Base-by-base conservation (phyloP, 2,113 vertebrate genomes). In the Notothenia rossii region DNA sequence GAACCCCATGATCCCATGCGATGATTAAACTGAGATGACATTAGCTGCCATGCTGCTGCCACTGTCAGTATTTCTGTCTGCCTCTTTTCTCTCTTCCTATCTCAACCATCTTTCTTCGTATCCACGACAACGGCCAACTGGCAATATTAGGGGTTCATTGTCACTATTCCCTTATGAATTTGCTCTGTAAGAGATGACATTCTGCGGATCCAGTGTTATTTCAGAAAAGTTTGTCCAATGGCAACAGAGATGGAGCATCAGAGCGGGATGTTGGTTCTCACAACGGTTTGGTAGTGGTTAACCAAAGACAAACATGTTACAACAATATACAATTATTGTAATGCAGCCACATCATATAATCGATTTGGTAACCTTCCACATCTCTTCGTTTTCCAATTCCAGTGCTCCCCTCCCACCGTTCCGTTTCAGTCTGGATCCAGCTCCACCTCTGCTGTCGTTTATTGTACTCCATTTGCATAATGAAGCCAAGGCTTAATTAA, bases 11-110 rank as follows among this genome's bases (percentile, higher is more conserved):
- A 94, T 94, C 93, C 93, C 86, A 82, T 82, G 89, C 85, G 72
- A 94, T 94, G 93, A 94, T 94, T 94, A 94, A 94, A 94, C 93
- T 88, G 86, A 91, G 91, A 94, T 94, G 93, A 93, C 91, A 91
- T 93, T 94, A 92, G 93, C 91, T 91, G 88, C 90, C 86, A 89
- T 68, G 89, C 90, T 82, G 82, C 87, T 81, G 86, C 92, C 86
- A 83, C 87, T 86, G 89, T 89, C 89, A 87, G 86, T 88, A 86
- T 89, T 91, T 91, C 91, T 74, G 87, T 91, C 87, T 89, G 77
- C 87, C 81, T 92, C 82, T 81, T 75, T 85, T 87, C 77, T 86
- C 53, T 76, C 49, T 80, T 61, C 68, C 68, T 84, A 90, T 93
- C 88, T 72, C 75, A 58, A 54, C 78, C 67, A 91, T 92, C 91